Evolutionary conservation across 2,113 vertebrate genomes (phyloP).

Genomic region (Xenus cinereus): DNA sequence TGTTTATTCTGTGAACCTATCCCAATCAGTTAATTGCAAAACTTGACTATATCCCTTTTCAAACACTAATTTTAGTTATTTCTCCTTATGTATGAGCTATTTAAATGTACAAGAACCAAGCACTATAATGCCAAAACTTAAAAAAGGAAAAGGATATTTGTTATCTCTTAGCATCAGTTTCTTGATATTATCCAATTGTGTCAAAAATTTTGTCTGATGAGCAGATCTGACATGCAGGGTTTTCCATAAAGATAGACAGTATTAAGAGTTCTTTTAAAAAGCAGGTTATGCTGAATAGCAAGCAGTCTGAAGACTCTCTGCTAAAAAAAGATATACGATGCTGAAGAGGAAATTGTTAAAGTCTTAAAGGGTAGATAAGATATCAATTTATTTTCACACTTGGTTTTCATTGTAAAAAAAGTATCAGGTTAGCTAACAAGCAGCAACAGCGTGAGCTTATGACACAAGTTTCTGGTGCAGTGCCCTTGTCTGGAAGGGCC

Average conservation of each 20-base stretch:
- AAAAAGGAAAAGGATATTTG: background rate
- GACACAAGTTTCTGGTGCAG: background rate
- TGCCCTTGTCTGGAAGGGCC: background rate
- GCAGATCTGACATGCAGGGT: background rate
- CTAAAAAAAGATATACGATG: background rate
- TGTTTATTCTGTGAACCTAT: background rate
- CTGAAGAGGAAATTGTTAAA: background rate
- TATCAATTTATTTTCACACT: background rate
- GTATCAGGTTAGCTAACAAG: background rate
- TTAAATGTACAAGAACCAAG: background rate
- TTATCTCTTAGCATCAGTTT: background rate
- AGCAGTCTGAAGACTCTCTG: background rate
- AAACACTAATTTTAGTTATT: background rate
- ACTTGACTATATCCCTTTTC: background rate
- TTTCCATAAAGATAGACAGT: background rate
- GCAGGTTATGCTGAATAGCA: background rate
- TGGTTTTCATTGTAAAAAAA: background rate
- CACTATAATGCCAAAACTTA: background rate
- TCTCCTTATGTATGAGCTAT: background rate
- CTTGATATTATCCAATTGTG: background rate
- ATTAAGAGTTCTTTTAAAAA: background rate
- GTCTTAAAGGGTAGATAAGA: background rate
- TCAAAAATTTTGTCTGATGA: background rate
- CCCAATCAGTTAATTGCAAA: background rate
- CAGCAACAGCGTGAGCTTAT: background rate